Percentiles rank a stretch among this genome's conserved stretches.
These are phyloP conservation scores for Ceuthmochares aereus DNA, from an alignment of 2,113 vertebrate species.

Conservation along the genomic window DNA sequence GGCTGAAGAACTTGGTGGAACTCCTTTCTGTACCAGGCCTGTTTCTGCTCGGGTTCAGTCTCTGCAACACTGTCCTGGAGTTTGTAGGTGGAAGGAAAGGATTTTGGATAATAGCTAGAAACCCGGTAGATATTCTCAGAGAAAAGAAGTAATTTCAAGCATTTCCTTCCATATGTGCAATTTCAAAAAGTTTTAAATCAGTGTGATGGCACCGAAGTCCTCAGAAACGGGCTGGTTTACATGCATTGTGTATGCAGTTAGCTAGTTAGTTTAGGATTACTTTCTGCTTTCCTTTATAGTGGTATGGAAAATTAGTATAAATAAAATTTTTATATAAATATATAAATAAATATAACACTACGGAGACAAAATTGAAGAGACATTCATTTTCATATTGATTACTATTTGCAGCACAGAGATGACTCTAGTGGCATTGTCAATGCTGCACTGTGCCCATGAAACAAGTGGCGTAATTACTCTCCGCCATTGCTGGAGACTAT, in stretches of 20 bases:
- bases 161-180: neutral
- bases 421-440: neutral
- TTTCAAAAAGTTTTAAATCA: neutral
- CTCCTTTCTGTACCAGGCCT: neutral
- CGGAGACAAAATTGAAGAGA: neutral
- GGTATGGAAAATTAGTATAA: neutral
- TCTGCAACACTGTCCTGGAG: accelerated
- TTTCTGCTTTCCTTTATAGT: neutral
- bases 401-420: neutral
- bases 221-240: neutral
- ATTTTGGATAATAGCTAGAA: neutral
- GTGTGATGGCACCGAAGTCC: neutral
- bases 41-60: neutral
- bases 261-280: neutral
- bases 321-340: neutral
- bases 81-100: neutral
- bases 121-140: neutral
- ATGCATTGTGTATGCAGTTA: neutral
- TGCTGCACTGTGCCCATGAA: neutral
- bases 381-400: neutral
- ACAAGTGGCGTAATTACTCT: neutral
- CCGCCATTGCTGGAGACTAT: neutral
- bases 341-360: neutral
- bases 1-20: accelerated
- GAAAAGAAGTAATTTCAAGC: neutral